A percentile compares a stretch with the other conserved stretches of the same genome.
Evolutionary conservation across 2,888 invertebrate genomes (phyloP).

Genomic region (Diplazon laetatorius): DNA sequence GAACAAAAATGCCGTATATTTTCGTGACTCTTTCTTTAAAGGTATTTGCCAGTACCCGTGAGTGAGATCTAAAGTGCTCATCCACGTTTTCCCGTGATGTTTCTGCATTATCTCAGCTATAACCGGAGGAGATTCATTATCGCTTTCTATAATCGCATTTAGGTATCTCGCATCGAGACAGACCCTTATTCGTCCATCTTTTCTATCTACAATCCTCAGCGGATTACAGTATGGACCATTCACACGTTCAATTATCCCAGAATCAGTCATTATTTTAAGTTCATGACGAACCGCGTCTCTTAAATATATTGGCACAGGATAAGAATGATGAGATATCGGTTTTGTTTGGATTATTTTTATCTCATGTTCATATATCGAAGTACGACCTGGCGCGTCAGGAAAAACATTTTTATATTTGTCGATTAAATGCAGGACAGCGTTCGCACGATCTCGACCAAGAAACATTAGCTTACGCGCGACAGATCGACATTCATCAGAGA

Average conservation of each 20-base stretch:
- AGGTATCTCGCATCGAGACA: conserved; percentile 22
- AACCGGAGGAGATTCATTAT: conserved; percentile 24
- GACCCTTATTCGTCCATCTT: conserved; percentile 28
- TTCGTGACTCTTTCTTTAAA: conserved; percentile 58
- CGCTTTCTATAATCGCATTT: conserved; percentile 21
- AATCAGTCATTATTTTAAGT: conserved; percentile 20
- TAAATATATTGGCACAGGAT: conserved; percentile 30
- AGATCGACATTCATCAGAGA: conserved; percentile 39
- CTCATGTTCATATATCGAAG: conserved; percentile 14
- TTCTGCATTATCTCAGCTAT: conserved; percentile 23
- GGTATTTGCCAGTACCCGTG: conserved; percentile 72
- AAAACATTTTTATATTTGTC: conserved; percentile 9
- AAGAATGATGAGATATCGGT: conserved; percentile 26
- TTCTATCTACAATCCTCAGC: conserved; percentile 36
- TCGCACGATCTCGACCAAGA: too few relatives aligned
- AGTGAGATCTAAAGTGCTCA: conserved; percentile 64
- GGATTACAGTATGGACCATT: conserved; percentile 37
- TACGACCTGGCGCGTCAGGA: conserved; percentile 11
- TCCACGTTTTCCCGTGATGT: conserved; percentile 10
- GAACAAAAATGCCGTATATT: conserved; percentile 68
- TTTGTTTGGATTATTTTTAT: conserved; percentile 17
- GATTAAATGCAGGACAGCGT: conserved; percentile 1
- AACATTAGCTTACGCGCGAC: conserved; percentile 34
- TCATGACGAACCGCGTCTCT: conserved; percentile 19
- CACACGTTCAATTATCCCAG: conserved; percentile 18